Evolutionary conservation across 2,113 vertebrate species (phyloP).

Genomic region (Synchiropus splendidus): DNA sequence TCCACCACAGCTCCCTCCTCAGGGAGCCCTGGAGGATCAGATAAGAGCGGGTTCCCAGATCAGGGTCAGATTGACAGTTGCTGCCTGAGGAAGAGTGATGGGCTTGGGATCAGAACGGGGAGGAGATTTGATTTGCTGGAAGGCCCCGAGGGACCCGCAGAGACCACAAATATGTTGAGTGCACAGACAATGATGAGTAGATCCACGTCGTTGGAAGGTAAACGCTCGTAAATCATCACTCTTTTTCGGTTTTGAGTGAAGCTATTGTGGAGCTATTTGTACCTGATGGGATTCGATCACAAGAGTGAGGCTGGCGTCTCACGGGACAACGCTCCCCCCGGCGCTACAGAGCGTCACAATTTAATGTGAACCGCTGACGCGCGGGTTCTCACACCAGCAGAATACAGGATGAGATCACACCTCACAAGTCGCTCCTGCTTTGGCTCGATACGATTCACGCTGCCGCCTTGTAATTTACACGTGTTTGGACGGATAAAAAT

Average conservation of each 20-base stretch:
- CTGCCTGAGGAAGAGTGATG: constrained; percentile 63
- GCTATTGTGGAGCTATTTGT: constrained; percentile 6
- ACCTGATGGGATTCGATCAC: constrained; percentile 17
- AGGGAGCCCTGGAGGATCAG: constrained; percentile 64
- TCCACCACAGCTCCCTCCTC: constrained; percentile 17
- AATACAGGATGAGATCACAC: constrained; percentile 19
- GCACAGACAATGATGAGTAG: constrained; percentile 8
- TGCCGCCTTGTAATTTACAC: background rate
- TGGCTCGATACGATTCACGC: too few relatives aligned
- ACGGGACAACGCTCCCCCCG: constrained; percentile 13
- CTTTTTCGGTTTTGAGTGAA: background rate
- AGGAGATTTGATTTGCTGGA: constrained; percentile 26
- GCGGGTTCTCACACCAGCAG: too few relatives aligned
- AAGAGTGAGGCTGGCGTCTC: constrained; percentile 26
- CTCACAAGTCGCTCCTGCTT: too few relatives aligned
- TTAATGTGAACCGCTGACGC: background rate
- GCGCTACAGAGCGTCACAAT: constrained; percentile 12
- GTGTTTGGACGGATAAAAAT: too few relatives aligned
- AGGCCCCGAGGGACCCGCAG: constrained; percentile 25
- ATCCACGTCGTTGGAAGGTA: too few relatives aligned
- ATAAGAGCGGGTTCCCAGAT: constrained; percentile 65
- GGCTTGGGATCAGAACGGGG: constrained; percentile 54
- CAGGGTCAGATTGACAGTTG: constrained; percentile 60
- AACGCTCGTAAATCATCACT: background rate
- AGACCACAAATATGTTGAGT: constrained; percentile 23